phyloP scores from a whole-genome alignment of 2,888 invertebrate genomes.

The Cheiracanthium punctorium region DNA sequence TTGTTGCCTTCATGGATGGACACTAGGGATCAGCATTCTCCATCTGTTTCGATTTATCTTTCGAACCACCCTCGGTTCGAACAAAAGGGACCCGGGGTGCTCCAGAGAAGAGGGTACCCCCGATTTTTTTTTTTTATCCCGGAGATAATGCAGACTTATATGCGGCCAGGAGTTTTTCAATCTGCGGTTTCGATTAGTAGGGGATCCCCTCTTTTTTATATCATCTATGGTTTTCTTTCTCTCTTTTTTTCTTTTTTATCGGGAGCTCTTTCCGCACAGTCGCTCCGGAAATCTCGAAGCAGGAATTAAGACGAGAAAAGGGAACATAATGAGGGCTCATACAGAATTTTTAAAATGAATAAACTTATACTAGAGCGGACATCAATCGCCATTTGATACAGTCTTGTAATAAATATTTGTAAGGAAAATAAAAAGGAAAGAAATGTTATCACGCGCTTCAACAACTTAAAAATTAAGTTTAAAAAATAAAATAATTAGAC shows the following conservation, averaged over 20 bases:
- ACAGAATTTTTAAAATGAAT: too few relatives aligned
- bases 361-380: too few relatives aligned
- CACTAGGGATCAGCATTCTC: slow-evolving; percentile 68
- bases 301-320: not conserved
- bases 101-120: slow-evolving; percentile 21
- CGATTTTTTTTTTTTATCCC: too few relatives aligned
- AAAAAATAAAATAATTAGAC: too few relatives aligned
- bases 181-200: slow-evolving; percentile 32
- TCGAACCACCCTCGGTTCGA: slow-evolving; percentile 43
- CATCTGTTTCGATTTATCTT: slow-evolving; percentile 69
- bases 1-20: slow-evolving; percentile 50
- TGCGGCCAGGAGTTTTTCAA: slow-evolving; percentile 31
- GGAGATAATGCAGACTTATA: slow-evolving; percentile 29
- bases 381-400: too few relatives aligned
- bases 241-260: not conserved
- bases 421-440: too few relatives aligned
- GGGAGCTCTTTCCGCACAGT: not conserved
- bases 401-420: too few relatives aligned
- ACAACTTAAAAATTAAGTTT: too few relatives aligned
- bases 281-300: not conserved
- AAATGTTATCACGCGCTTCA: too few relatives aligned
- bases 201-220: slow-evolving; percentile 1
- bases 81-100: slow-evolving; percentile 41
- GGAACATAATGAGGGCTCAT: too few relatives aligned
- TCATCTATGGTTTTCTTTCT: not conserved